Evolutionary conservation across 2,113 vertebrate genomes (phyloP).

Genomic region (Sinocyclocheilus grahami): DNA sequence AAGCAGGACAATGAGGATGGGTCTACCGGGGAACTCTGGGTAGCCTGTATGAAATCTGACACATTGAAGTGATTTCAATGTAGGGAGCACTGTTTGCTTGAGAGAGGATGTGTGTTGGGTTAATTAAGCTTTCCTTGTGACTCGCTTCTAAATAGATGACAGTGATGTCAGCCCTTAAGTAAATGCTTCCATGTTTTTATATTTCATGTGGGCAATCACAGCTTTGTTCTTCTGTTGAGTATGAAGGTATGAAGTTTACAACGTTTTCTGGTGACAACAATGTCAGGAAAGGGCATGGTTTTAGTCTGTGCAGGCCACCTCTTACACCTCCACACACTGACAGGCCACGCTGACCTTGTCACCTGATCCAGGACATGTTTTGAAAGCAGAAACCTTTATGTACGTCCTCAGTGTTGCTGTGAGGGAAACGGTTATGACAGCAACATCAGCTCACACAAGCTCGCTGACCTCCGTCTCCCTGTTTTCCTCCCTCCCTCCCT

Average conservation of each 20-base stretch:
- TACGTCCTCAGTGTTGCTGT: conserved; percentile 39
- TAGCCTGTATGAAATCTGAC: conserved; percentile 29
- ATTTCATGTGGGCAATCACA: not conserved
- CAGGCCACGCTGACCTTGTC: conserved; percentile 47
- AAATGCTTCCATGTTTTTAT: conserved; percentile 34
- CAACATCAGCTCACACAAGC: conserved; percentile 51
- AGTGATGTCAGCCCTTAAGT: conserved; percentile 7
- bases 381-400: conserved; percentile 51
- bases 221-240: not conserved
- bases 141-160: conserved; percentile 16
- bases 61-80: conserved; percentile 3
- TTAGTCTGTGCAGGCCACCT: not conserved
- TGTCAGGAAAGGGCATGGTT: not conserved
- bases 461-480: conserved; percentile 41
- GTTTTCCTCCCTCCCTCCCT: conserved; percentile 30
- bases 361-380: conserved; percentile 38
- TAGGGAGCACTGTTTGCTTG: conserved; percentile 8
- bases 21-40: not conserved
- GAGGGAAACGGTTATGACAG: conserved; percentile 47
- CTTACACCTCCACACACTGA: conserved; percentile 31
- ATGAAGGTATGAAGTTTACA: not conserved
- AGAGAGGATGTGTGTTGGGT: not conserved
- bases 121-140: not conserved
- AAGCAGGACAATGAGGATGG: conserved; percentile 24
- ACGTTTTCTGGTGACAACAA: conserved; percentile 1